Percentiles rank a stretch among this genome's conserved stretches.
These are phyloP conservation scores for Nephrotoma guestfalica DNA, from an alignment of 2,888 invertebrate genomes.

Conservation along the genomic window DNA sequence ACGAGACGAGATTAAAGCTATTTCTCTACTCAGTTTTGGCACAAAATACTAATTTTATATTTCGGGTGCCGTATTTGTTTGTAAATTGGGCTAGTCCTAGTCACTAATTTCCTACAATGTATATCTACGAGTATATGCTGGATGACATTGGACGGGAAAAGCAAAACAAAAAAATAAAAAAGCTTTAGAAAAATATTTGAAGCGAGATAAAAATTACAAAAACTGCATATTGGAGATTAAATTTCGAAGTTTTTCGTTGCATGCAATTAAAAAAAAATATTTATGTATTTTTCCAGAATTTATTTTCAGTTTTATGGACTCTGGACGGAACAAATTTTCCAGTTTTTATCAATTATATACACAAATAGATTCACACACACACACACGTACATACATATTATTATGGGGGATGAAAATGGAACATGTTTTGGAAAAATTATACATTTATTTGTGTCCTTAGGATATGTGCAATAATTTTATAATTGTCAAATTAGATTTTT, in stretches of 20 bases:
- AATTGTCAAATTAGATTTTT: background rate
- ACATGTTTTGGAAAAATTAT: background rate
- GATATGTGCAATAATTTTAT: background rate
- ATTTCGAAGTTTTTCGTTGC: background rate
- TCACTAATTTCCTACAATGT: background rate
- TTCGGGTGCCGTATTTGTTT: background rate
- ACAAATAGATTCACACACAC: background rate
- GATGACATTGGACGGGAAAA: background rate
- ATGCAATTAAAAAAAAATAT: background rate
- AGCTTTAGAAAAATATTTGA: background rate
- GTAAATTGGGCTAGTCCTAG: background rate
- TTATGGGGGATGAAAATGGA: background rate
- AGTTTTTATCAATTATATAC: background rate
- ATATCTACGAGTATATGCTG: background rate
- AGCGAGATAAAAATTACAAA: background rate
- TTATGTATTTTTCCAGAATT: background rate
- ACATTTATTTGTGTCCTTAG: background rate
- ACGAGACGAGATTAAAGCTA: background rate
- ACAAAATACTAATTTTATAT: background rate
- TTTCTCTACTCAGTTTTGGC: background rate
- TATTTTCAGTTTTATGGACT: background rate
- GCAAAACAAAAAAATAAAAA: background rate
- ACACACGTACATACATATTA: background rate
- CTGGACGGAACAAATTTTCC: background rate
- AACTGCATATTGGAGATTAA: background rate